Percentiles rank a stretch among this genome's conserved stretches.
Conservation (phyloP, 2,797 vertebrate species). For the Orientallactaga sibirica region DNA sequence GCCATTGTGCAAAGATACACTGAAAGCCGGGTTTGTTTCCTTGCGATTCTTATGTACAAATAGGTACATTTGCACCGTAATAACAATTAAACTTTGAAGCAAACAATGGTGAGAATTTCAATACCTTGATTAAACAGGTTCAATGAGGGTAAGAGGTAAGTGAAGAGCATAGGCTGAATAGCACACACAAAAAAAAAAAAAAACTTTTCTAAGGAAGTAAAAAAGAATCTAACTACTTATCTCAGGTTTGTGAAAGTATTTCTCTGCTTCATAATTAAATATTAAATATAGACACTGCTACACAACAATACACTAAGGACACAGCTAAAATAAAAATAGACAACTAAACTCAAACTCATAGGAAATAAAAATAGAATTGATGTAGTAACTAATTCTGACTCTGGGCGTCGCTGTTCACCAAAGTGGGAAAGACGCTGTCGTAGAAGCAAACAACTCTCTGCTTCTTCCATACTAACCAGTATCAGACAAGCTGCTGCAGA, state of each 20-base stretch:
- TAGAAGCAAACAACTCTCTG: neutral
- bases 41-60: conserved; percentile 13
- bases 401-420: conserved; percentile 86
- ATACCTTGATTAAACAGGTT: conserved; percentile 28
- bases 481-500: neutral
- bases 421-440: conserved; percentile 65
- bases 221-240: conserved; percentile 41
- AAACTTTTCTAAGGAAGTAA: conserved; percentile 33
- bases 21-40: conserved; percentile 51
- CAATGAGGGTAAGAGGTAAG: neutral
- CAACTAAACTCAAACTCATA: conserved; percentile 14
- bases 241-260: conserved; percentile 14
- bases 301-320: neutral
- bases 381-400: conserved; percentile 84
- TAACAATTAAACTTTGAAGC: neutral
- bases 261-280: conserved; percentile 38
- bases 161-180: conserved; percentile 26
- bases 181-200: neutral
- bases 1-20: conserved; percentile 16
- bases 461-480: conserved; percentile 29
- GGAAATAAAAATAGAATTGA: conserved; percentile 57
- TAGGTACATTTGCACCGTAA: neutral
- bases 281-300: conserved; percentile 10
- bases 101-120: conserved; percentile 42
- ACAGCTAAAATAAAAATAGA: conserved; percentile 44